Evolutionary conservation across 2,797 vertebrate species (phyloP).

Genomic region (Eptatretus atami): DNA sequence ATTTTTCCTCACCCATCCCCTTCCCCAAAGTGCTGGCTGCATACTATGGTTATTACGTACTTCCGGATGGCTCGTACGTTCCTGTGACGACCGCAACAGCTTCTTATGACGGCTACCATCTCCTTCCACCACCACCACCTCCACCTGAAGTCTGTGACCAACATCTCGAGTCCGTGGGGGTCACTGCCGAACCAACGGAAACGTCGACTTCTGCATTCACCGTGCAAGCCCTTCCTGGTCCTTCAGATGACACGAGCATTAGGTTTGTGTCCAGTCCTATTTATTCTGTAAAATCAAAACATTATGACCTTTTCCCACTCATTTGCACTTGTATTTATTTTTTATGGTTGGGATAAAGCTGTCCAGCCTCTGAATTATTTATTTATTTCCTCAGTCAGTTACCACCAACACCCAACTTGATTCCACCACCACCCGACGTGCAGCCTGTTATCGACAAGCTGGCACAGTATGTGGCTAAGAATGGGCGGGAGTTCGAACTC

Average conservation of each 20-base stretch:
- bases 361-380: too few species aligned
- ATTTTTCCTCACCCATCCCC: too few species aligned
- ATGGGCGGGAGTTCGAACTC: slow-evolving; percentile 70
- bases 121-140: slow-evolving; percentile 24
- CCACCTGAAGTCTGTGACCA: slow-evolving; percentile 11
- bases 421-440: slow-evolving; percentile 74
- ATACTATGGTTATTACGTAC: slow-evolving; percentile 90
- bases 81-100: slow-evolving; percentile 60
- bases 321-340: not conserved
- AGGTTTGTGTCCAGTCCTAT: too few species aligned
- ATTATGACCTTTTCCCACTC: accelerated
- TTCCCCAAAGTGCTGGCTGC: slow-evolving; percentile 31
- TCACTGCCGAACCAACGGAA: slow-evolving; percentile 14
- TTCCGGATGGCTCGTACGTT: slow-evolving; percentile 71
- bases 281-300: slow-evolving; percentile 8
- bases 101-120: slow-evolving; percentile 44
- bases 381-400: slow-evolving; percentile 18
- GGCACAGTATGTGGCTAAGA: slow-evolving; percentile 77
- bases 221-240: too few species aligned
- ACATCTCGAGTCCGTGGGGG: slow-evolving; percentile 13
- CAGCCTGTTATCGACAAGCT: slow-evolving; percentile 95
- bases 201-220: too few species aligned
- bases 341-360: too few species aligned
- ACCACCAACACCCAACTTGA: slow-evolving; percentile 35
- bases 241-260: too few species aligned